phyloP scores from a whole-genome alignment of 2,113 vertebrate species.

The Benitochromis conjunctus region DNA sequence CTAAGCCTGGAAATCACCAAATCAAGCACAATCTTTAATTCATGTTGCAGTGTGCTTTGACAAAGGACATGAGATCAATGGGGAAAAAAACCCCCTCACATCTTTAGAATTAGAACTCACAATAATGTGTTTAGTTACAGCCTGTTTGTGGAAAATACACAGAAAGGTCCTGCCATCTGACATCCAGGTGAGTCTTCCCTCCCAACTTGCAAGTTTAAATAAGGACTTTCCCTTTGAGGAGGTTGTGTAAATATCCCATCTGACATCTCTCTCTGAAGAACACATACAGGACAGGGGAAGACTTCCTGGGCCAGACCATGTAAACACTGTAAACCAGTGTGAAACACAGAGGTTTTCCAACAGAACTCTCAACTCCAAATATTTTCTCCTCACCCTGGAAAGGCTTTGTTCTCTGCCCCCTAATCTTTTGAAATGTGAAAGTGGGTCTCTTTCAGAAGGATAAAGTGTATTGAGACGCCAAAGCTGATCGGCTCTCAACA shows the following conservation, averaged over 20 bases:
- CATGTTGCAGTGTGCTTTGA: neutral
- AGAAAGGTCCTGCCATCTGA: neutral
- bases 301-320: conserved; percentile 46
- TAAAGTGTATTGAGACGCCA: conserved; percentile 58
- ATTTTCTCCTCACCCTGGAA: conserved; percentile 4
- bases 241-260: conserved; percentile 50
- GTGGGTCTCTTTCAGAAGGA: conserved; percentile 57
- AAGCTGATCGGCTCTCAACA: conserved; percentile 64
- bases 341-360: conserved; percentile 50
- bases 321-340: conserved; percentile 65
- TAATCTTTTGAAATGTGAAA: conserved; percentile 66
- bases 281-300: conserved; percentile 27
- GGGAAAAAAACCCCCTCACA: neutral
- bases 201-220: conserved; percentile 23
- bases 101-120: neutral
- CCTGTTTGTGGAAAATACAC: neutral
- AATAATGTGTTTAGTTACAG: neutral
- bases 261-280: conserved; percentile 41
- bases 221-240: conserved; percentile 11
- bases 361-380: conserved; percentile 20
- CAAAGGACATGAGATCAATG: neutral
- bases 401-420: conserved; percentile 62
- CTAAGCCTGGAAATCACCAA: neutral
- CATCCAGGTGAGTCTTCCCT: conserved; percentile 17
- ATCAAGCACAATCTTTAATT: neutral